A percentile compares a stretch with the other conserved stretches of the same genome.
Conservation (phyloP, 2,888 invertebrate genomes). For the Heliconius erato region DNA sequence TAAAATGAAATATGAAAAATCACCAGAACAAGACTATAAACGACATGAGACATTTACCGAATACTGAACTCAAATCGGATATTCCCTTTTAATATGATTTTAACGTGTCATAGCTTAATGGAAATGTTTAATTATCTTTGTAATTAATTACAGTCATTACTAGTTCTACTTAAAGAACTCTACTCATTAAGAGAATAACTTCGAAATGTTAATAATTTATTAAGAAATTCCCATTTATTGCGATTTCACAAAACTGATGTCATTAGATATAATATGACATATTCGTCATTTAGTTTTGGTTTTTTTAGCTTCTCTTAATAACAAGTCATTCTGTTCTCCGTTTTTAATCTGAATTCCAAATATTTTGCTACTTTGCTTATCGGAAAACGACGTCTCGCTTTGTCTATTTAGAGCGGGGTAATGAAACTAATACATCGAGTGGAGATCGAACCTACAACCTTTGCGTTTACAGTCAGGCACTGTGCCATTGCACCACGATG, state of each 20-base stretch:
- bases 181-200: constrained; percentile 6
- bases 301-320: background rate
- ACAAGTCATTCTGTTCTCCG: background rate
- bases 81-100: constrained; percentile 14
- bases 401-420: too few relatives aligned
- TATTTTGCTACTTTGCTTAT: too few relatives aligned
- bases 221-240: constrained; percentile 19
- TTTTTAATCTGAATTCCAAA: background rate
- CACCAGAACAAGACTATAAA: constrained; percentile 2
- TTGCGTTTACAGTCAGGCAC: too few relatives aligned
- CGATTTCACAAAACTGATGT: background rate
- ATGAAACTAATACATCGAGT: too few relatives aligned
- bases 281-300: background rate
- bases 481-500: too few relatives aligned
- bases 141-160: constrained; percentile 16
- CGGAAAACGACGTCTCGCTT: too few relatives aligned
- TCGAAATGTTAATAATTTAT: background rate
- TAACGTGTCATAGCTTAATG: background rate
- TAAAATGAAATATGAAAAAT: background rate
- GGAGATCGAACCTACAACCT: too few relatives aligned
- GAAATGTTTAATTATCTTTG: constrained; percentile 23
- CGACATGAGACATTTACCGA: background rate
- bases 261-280: too few relatives aligned
- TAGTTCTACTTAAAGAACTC: constrained; percentile 3
- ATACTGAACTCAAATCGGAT: background rate